Evolutionary conservation across 2,113 vertebrate genomes (phyloP).

Genomic region (Chionodraco myersi): DNA sequence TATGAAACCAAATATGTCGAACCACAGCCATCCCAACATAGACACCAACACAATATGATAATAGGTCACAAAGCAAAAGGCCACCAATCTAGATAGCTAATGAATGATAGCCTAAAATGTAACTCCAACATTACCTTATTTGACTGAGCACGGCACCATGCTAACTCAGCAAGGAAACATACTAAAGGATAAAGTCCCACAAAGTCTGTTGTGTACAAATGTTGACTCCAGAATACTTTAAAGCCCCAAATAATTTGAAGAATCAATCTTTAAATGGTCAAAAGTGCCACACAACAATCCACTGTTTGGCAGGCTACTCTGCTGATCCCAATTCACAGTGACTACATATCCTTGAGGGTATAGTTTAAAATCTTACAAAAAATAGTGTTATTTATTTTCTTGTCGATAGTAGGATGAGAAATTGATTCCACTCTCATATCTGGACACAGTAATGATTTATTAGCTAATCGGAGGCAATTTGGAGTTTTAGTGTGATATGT

Average conservation of each 20-base stretch:
- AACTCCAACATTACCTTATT: no score
- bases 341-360: background rate
- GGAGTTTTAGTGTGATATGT: no score
- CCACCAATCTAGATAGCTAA: background rate
- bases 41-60: background rate
- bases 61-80: background rate
- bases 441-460: background rate
- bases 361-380: background rate
- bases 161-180: no score
- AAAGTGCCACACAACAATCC: background rate
- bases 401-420: background rate
- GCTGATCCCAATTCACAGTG: background rate
- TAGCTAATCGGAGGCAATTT: no score
- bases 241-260: background rate
- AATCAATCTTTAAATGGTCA: constrained; percentile 1
- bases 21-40: no score
- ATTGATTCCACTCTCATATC: background rate
- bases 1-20: background rate
- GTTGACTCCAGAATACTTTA: background rate
- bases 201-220: background rate
- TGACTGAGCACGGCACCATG: no score
- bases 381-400: background rate
- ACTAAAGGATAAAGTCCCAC: no score
- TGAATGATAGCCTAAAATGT: no score
- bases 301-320: background rate